Percentiles rank a stretch among this genome's conserved stretches.
Conservation (phyloP, 2,797 vertebrate genomes). For the Oophaga sylvatica region DNA sequence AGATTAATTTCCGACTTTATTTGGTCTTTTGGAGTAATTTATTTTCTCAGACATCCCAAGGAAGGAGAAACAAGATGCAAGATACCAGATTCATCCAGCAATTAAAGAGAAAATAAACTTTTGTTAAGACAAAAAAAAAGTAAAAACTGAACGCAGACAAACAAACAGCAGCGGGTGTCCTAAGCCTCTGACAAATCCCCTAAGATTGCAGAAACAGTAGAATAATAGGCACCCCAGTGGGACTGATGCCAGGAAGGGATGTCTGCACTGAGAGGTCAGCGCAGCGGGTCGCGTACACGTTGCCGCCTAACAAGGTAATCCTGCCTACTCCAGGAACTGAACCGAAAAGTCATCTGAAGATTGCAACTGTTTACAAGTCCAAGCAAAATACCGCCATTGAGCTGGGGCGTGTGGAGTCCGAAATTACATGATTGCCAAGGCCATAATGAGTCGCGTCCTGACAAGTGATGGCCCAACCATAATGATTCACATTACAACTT, state of each 20-base stretch:
- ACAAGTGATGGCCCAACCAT: no score
- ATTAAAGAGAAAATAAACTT: not conserved
- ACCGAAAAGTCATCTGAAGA: slow-evolving; percentile 21
- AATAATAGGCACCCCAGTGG: not conserved
- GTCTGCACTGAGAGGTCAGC: not conserved
- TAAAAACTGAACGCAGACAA: not conserved
- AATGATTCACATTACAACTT: no score
- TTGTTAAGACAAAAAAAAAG: not conserved
- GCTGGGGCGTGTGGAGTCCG: not conserved
- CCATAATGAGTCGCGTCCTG: no score
- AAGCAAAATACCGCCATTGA: not conserved
- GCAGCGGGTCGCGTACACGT: not conserved
- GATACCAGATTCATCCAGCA: not conserved
- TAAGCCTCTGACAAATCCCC: slow-evolving; percentile 13
- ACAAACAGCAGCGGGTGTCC: not conserved
- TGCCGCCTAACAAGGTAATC: slow-evolving; percentile 27
- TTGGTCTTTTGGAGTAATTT: no score
- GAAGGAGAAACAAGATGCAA: not conserved
- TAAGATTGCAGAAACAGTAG: slow-evolving; percentile 5
- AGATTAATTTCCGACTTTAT: not conserved
- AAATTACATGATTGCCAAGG: not conserved
- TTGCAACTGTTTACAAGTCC: not conserved
- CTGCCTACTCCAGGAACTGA: not conserved
- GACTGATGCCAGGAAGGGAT: not conserved
- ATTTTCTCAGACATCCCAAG: not conserved